phyloP scores from a whole-genome alignment of 2,797 vertebrate species.

The Cynodonichthys magdalenae region DNA sequence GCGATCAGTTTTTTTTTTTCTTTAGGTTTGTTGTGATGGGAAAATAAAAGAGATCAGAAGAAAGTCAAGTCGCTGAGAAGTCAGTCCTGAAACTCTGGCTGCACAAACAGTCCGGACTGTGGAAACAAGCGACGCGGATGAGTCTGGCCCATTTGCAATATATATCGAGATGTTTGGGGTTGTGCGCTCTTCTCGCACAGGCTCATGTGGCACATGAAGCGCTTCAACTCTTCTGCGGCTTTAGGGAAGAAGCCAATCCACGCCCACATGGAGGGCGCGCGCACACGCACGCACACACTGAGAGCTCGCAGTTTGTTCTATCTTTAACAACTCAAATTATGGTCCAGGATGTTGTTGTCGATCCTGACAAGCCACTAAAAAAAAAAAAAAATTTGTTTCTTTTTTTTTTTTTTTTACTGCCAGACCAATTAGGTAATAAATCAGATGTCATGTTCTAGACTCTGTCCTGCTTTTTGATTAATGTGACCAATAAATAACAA shows the following conservation, averaged over 20 bases:
- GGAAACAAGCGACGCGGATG: constrained; percentile 6
- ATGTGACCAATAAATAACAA: too few relatives aligned
- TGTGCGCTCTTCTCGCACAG: constrained; percentile 41
- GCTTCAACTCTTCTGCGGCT: constrained; percentile 28
- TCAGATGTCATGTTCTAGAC: too few relatives aligned
- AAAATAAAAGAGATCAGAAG: background rate
- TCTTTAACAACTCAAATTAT: constrained; percentile 14
- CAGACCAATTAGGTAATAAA: background rate
- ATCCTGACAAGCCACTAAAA: background rate
- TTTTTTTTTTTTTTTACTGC: background rate
- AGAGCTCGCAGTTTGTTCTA: background rate
- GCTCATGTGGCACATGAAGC: constrained; percentile 52
- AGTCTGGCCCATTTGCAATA: constrained; percentile 22
- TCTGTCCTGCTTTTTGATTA: too few relatives aligned
- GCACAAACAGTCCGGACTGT: constrained; percentile 21
- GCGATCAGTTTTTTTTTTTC: constrained; percentile 14
- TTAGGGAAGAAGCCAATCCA: constrained; percentile 59
- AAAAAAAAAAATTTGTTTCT: too few relatives aligned
- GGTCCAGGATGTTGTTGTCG: constrained; percentile 22
- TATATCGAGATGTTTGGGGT: constrained; percentile 13
- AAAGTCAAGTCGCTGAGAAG: background rate
- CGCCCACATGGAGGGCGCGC: constrained; percentile 56
- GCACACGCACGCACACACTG: constrained; percentile 7
- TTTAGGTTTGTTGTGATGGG: constrained; percentile 2
- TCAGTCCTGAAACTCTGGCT: constrained; percentile 24